Conservation (phyloP, 2,888 invertebrate species). For the Bursaphelenchus okinawaensis region DNA sequence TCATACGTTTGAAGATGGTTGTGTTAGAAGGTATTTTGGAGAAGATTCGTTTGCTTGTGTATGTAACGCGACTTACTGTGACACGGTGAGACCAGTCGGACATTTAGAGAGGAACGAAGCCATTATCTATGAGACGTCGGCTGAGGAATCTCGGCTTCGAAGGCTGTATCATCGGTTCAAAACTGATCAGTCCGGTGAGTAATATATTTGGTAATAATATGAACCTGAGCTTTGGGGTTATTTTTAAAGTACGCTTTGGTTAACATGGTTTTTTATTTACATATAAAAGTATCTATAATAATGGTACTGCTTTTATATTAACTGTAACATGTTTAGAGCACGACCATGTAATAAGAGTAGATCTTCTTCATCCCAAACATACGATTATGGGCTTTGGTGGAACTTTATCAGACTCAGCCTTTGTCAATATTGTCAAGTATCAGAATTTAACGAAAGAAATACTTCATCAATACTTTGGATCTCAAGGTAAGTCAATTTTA, state of each 20-base stretch:
- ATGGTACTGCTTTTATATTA: too few species aligned
- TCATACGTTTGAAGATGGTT: neutral
- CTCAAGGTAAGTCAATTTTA: neutral
- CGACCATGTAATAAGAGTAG: neutral
- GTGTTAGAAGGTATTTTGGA: neutral
- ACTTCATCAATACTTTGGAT: slow-evolving; percentile 1
- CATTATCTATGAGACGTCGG: neutral
- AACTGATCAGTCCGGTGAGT: neutral
- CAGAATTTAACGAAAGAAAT: neutral
- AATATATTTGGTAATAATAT: neutral
- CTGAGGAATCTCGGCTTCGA: neutral
- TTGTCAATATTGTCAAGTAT: neutral
- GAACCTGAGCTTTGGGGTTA: too few species aligned
- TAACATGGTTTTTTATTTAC: too few species aligned
- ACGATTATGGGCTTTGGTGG: neutral
- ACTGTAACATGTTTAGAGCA: too few species aligned
- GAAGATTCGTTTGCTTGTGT: slow-evolving; percentile 13
- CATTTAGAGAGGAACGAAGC: neutral
- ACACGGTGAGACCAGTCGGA: neutral
- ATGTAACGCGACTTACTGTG: slow-evolving; percentile 2
- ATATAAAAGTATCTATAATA: too few species aligned
- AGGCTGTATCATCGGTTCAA: neutral
- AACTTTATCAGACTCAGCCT: neutral
- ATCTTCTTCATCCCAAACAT: neutral
- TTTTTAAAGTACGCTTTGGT: too few species aligned